Base-by-base conservation (phyloP, 2,797 vertebrate species). In the Epinephelus awoara region DNA sequence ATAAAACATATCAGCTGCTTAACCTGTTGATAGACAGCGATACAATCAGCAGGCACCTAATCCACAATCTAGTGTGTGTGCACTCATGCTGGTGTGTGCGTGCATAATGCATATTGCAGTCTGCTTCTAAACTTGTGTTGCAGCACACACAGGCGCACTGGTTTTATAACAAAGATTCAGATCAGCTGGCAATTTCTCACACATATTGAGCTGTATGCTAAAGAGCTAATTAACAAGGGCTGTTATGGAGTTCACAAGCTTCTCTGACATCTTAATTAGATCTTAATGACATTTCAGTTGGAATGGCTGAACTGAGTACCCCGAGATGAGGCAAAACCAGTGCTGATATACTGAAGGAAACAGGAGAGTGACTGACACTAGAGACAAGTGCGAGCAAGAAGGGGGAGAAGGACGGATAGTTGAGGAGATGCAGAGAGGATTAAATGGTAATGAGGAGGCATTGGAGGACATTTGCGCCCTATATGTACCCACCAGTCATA, bases 211-310 rank as follows among this genome's bases (percentile, higher is more conserved):
- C 79, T 85, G 79, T 77, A 83, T 85, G 79, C 87, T 92, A 88
- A 93, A 90, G 84, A 93, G 88, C 84, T 93, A 90, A 95, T 95
- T 95, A 95, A 90, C 89, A 87, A 89, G 86, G 57, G 64, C 66
- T 85, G 87, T 92, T 92, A 91, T 75, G 70, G 91, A 90, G 91
- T 93, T 94, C 92, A 91, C 84, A 92, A 89, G 88, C 91, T 89
- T 88, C 86, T 87, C 84, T 90, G 88, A 93, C 93, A 95, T 95
- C 94, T 95, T 95, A 95, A 95, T 96, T 95, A 94, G 94, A 95
- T 96, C 94, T 96, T 94, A 96, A 96, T 95, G 93, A 90, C 93
- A 91, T 95, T 94, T 92, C 80, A 70, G 89, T 85, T 84, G 82
- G 72, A 92, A 88, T 81, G 84, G 85, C 86, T 90, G 72, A 89